phyloP scores from a whole-genome alignment of 2,888 invertebrate species.

The Tachina grossa region DNA sequence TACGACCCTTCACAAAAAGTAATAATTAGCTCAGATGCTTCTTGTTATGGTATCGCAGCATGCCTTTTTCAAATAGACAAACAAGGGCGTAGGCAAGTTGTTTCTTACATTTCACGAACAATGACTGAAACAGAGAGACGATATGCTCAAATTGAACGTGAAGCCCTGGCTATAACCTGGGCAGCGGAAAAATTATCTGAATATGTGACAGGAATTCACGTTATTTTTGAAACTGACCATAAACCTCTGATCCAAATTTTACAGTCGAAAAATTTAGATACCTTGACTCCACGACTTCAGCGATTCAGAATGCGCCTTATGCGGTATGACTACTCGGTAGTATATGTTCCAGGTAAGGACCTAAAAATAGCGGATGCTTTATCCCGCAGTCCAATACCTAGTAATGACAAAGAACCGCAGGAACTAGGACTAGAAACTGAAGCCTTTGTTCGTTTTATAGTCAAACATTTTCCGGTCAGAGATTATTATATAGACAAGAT shows the following conservation, averaged over 20 bases:
- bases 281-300: background rate
- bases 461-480: constrained; percentile 36
- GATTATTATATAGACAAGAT: constrained; percentile 38
- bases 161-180: too few relatives aligned
- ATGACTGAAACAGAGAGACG: too few relatives aligned
- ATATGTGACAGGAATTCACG: background rate
- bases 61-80: too few relatives aligned
- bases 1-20: background rate
- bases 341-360: constrained; percentile 18
- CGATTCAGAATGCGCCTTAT: constrained; percentile 47
- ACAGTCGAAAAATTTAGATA: background rate
- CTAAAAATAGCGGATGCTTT: background rate
- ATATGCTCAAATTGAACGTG: too few relatives aligned
- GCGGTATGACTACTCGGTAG: constrained; percentile 37
- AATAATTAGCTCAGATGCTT: too few relatives aligned
- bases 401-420: background rate
- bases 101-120: too few relatives aligned
- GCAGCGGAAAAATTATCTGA: too few relatives aligned
- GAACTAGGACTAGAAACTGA: constrained; percentile 34
- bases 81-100: too few relatives aligned
- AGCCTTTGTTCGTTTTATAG: constrained; percentile 46
- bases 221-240: background rate
- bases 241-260: background rate
- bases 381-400: background rate
- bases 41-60: too few relatives aligned